Conservation (phyloP, 1,140 invertebrate genomes). For the Bradynema listronoti region DNA sequence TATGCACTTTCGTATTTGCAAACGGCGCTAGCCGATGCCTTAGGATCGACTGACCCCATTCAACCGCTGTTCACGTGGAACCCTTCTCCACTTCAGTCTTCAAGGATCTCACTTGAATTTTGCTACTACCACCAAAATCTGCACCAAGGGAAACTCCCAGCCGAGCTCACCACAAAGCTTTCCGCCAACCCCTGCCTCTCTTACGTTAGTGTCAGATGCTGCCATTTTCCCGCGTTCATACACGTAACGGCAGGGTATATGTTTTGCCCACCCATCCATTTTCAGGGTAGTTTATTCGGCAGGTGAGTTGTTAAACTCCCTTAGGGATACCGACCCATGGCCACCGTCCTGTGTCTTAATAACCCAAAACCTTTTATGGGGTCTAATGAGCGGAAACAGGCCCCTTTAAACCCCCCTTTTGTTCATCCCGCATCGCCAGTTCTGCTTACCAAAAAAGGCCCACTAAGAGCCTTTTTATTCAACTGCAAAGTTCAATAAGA, state of each 20-base stretch:
- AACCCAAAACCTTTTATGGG: constrained; percentile 77
- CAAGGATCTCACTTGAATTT: constrained; percentile 75
- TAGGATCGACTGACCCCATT: constrained; percentile 70
- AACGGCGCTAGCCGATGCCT: constrained; percentile 60
- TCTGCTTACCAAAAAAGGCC: constrained; percentile 85
- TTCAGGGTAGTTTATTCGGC: constrained; percentile 79
- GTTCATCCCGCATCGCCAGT: constrained; percentile 81
- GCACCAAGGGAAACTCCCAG: constrained; percentile 72
- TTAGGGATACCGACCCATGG: constrained; percentile 80
- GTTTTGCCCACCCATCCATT: constrained; percentile 75
- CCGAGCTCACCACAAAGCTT: constrained; percentile 69
- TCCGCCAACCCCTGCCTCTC: constrained; percentile 69
- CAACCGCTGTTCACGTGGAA: constrained; percentile 82
- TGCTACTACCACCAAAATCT: constrained; percentile 82
- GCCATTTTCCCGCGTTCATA: too few relatives aligned
- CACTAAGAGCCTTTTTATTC: too few relatives aligned
- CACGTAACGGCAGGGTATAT: constrained; percentile 66
- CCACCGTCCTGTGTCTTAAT: constrained; percentile 79
- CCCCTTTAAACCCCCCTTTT: constrained; percentile 64
- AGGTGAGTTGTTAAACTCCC: constrained; percentile 83
- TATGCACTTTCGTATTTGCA: constrained; percentile 17
- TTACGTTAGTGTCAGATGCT: constrained; percentile 64
- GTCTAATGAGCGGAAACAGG: constrained; percentile 69
- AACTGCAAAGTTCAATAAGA: too few relatives aligned
- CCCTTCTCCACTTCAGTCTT: constrained; percentile 78